A percentile compares a stretch with the other conserved stretches of the same genome.
Conservation (phyloP, 2,113 vertebrate species). For the Apteryx mantelli region DNA sequence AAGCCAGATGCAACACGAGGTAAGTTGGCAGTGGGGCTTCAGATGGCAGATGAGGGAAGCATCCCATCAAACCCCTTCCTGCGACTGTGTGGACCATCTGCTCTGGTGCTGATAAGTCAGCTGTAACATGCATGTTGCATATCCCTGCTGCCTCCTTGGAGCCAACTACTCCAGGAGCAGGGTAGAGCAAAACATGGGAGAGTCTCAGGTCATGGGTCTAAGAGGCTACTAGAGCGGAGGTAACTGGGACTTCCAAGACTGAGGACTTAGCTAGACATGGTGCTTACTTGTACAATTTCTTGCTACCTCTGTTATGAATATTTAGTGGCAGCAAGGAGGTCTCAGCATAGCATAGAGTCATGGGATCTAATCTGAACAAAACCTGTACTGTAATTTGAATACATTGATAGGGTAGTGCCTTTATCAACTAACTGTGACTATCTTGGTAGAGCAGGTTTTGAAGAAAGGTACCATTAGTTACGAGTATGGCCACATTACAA, state of each 20-base stretch:
- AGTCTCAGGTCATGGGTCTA: background rate
- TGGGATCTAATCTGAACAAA: too few relatives aligned
- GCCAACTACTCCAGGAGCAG: rapidly evolving
- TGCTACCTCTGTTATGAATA: background rate
- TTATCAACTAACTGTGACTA: background rate
- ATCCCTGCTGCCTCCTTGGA: background rate
- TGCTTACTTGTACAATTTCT: background rate
- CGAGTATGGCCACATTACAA: background rate
- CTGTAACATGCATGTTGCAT: rapidly evolving
- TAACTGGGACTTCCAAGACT: background rate
- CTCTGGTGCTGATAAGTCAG: background rate
- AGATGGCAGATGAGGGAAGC: background rate
- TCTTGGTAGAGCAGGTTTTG: background rate
- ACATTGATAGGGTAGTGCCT: rapidly evolving
- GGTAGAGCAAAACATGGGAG: background rate
- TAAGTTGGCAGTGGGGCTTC: background rate
- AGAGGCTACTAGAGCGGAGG: background rate
- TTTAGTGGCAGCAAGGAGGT: background rate
- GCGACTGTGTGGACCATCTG: background rate
- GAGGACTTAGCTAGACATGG: background rate
- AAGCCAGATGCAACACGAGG: background rate
- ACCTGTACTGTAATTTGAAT: too few relatives aligned
- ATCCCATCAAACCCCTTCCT: background rate
- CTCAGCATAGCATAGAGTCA: too few relatives aligned
- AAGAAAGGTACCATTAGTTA: background rate